These are phyloP conservation scores for Erpetoichthys calabaricus DNA, from an alignment of 2,797 vertebrate species.

Conservation along the genomic window DNA sequence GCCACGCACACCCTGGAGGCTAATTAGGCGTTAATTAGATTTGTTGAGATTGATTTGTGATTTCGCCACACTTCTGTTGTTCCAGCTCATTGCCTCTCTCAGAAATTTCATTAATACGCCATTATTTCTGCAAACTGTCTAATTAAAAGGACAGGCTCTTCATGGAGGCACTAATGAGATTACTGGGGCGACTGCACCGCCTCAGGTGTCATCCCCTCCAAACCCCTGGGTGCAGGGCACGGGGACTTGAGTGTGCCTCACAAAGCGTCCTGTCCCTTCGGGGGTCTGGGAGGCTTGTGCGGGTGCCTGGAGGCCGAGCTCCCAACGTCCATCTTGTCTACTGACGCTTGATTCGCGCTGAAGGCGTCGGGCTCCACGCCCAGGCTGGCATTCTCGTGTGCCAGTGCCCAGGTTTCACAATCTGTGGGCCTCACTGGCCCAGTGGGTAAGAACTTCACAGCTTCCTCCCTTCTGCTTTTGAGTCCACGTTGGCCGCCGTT, in stretches of 20 bases:
- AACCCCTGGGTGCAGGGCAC: conserved; percentile 33
- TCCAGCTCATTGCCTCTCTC: conserved; percentile 59
- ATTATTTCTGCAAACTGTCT: conserved; percentile 58
- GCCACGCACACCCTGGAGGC: conserved; percentile 46
- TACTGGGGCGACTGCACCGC: conserved; percentile 28
- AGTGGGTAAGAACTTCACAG: background rate
- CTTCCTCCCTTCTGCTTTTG: background rate
- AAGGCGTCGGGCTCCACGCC: no score
- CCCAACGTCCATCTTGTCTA: no score
- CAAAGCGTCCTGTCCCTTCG: no score
- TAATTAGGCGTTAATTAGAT: conserved; percentile 74
- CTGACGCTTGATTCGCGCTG: no score
- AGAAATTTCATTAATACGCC: conserved; percentile 65
- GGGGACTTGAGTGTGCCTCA: background rate
- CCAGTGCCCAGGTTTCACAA: background rate
- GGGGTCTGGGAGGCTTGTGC: background rate
- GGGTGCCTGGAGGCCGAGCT: background rate
- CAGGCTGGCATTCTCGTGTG: no score
- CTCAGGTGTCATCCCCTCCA: conserved; percentile 28
- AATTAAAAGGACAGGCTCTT: conserved; percentile 57
- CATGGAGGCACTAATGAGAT: conserved; percentile 40
- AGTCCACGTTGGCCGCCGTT: background rate
- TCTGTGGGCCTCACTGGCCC: background rate
- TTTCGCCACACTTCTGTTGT: conserved; percentile 59
- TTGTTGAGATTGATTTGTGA: conserved; percentile 73